These are phyloP conservation scores for Caenorhabditis sp. DNA, from an alignment of 2,888 invertebrate genomes.

Conservation along the genomic window DNA sequence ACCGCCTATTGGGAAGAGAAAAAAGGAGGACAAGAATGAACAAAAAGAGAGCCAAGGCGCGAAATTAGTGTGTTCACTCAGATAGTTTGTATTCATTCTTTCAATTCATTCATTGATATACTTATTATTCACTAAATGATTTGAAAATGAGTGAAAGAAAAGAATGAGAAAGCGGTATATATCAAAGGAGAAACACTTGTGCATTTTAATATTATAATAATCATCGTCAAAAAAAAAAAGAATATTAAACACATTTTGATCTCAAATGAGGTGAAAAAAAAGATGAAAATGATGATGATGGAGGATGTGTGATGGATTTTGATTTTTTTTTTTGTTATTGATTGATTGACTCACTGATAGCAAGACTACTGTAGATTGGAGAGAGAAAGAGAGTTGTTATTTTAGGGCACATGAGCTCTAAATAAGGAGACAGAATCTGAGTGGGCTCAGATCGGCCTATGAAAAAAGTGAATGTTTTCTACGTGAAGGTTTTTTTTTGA, in stretches of 20 bases:
- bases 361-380: not conserved
- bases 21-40: not conserved
- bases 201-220: not conserved
- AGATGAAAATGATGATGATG: not conserved
- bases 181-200: constrained; percentile 9
- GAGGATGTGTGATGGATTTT: not conserved
- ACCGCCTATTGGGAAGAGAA: not conserved
- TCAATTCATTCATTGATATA: not conserved
- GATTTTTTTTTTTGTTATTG: not conserved
- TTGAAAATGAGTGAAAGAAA: not conserved
- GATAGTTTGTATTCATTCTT: too few species aligned
- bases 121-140: not conserved
- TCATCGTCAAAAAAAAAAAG: not conserved
- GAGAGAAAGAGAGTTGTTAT: too few species aligned
- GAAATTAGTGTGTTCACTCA: constrained; percentile 1
- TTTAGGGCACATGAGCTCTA: too few species aligned
- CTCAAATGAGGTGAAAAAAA: not conserved
- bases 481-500: too few species aligned
- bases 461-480: too few species aligned
- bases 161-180: constrained; percentile 15
- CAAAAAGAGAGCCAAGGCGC: not conserved
- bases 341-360: not conserved
- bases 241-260: not conserved
- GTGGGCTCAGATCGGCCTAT: too few species aligned
- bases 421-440: too few species aligned